Conservation (phyloP, 1,140 invertebrate genomes). For the Metaphire vulgaris region DNA sequence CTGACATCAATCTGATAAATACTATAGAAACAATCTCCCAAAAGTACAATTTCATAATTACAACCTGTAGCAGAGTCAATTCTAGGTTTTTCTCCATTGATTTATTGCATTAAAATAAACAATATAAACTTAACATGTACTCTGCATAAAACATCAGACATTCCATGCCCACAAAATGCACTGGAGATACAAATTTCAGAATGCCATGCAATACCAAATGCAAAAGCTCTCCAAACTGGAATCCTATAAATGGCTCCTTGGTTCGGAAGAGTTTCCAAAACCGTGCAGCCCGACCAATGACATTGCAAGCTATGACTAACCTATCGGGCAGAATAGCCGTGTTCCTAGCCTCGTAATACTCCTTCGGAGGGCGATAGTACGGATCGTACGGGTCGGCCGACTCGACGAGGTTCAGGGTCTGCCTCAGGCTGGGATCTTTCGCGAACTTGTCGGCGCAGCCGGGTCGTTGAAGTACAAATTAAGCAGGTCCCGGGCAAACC, state of each 20-base stretch:
- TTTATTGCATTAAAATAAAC: too few relatives aligned
- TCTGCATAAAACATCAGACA: too few relatives aligned
- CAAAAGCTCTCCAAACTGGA: background rate
- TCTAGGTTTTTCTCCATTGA: too few relatives aligned
- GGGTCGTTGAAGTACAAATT: conserved; percentile 20
- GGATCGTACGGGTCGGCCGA: background rate
- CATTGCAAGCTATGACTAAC: background rate
- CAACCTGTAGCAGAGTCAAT: too few relatives aligned
- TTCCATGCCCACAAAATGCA: too few relatives aligned
- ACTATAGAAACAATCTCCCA: too few relatives aligned
- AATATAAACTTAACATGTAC: too few relatives aligned
- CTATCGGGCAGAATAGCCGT: background rate
- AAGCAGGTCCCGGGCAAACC: conserved; percentile 12
- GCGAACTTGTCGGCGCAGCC: conserved; percentile 5
- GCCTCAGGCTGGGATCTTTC: conserved; percentile 1
- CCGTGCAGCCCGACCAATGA: background rate
- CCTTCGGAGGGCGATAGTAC: conserved; percentile 12
- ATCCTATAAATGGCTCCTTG: background rate
- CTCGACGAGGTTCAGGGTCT: background rate
- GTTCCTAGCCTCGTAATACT: conserved; percentile 10
- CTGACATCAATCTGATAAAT: too few relatives aligned
- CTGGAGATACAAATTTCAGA: too few relatives aligned
- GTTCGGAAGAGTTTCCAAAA: background rate
- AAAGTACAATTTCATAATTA: too few relatives aligned
- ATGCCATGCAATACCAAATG: background rate